phyloP scores from a whole-genome alignment of 2,888 invertebrate species.

The Drosophila infuscata region DNA sequence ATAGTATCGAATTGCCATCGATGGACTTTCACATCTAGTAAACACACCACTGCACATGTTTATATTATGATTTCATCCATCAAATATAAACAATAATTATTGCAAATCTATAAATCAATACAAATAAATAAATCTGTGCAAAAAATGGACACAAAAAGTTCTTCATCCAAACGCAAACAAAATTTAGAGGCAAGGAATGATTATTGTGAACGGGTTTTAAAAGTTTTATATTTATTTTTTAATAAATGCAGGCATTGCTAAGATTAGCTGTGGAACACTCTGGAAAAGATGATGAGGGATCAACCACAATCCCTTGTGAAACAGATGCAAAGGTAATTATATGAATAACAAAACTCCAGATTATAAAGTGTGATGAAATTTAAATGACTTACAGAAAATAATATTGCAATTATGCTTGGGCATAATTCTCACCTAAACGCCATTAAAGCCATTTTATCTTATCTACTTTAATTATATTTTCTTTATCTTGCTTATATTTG shows the following conservation, averaged over 20 bases:
- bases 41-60: slow-evolving; percentile 30
- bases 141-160: slow-evolving; percentile 35
- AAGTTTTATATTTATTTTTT: background rate
- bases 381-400: background rate
- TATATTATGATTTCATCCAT: slow-evolving; percentile 15
- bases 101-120: background rate
- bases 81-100: slow-evolving; percentile 1
- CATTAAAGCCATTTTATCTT: background rate
- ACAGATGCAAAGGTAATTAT: slow-evolving; percentile 24
- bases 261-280: slow-evolving; percentile 52
- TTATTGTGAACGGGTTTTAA: background rate
- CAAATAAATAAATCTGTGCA: background rate
- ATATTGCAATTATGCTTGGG: background rate
- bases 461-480: background rate
- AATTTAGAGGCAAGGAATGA: slow-evolving; percentile 36
- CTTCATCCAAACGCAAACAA: slow-evolving; percentile 34
- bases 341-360: background rate
- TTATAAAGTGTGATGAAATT: background rate
- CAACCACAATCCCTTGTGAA: background rate
- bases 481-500: background rate
- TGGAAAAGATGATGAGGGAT: slow-evolving; percentile 24
- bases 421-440: background rate
- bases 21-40: background rate
- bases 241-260: slow-evolving; percentile 33
- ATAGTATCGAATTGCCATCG: background rate